These are phyloP conservation scores for Myiotriccus ornatus DNA, from an alignment of 2,797 vertebrate genomes.

Conservation along the genomic window DNA sequence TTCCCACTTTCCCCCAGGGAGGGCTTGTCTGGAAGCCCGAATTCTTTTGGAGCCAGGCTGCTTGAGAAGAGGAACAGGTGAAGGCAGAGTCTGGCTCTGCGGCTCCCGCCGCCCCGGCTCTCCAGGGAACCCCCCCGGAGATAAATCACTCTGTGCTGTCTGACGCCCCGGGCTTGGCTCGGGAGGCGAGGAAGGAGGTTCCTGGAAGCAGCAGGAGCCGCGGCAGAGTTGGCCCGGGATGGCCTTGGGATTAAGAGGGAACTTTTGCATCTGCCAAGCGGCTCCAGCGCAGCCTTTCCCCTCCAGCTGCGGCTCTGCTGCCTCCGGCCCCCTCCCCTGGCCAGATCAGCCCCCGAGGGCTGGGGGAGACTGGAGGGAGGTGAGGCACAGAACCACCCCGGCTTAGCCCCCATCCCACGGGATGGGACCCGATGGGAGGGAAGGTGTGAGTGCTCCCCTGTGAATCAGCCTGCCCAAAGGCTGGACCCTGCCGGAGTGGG, in stretches of 20 bases:
- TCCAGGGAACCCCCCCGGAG: background rate
- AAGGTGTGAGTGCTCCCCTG: rapidly evolving
- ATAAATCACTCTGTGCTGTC: slow-evolving; percentile 20
- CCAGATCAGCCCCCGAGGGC: background rate
- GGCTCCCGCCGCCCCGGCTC: background rate
- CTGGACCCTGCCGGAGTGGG: rapidly evolving
- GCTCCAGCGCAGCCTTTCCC: background rate
- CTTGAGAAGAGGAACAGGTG: slow-evolving; percentile 55
- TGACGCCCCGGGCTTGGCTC: background rate
- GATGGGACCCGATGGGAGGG: rapidly evolving
- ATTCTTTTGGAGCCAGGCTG: slow-evolving; percentile 25
- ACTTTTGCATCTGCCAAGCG: background rate
- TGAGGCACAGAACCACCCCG: background rate
- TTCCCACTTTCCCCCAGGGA: slow-evolving; percentile 1
- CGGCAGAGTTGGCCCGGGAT: background rate
- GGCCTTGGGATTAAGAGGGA: background rate
- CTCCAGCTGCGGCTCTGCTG: background rate
- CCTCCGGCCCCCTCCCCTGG: background rate
- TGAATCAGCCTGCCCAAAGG: rapidly evolving
- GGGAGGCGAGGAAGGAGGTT: background rate
- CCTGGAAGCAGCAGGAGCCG: background rate
- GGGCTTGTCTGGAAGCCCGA: background rate
- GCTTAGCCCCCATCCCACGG: rapidly evolving
- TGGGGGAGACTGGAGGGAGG: background rate
- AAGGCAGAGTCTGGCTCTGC: background rate